These are phyloP conservation scores for Gandaritis pyraliata DNA, from an alignment of 2,888 invertebrate genomes.

Conservation along the genomic window DNA sequence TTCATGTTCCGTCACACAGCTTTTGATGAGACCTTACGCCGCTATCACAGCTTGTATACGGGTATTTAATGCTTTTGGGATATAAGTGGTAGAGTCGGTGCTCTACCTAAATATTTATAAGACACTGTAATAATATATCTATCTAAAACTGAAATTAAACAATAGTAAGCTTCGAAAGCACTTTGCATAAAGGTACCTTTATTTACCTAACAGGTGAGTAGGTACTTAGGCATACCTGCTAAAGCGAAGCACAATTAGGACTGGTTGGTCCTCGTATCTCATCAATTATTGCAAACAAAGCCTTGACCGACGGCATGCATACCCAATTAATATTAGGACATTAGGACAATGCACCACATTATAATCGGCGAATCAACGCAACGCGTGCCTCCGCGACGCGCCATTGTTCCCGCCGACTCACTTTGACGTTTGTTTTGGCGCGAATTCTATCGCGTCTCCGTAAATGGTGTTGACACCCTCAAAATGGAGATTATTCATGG, in stretches of 20 bases:
- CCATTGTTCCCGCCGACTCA: slow-evolving; percentile 65
- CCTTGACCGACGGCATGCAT: slow-evolving; percentile 44
- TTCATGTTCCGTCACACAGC: slow-evolving; percentile 17
- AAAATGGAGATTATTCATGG: slow-evolving; percentile 82
- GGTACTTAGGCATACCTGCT: slow-evolving; percentile 19
- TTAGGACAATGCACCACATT: slow-evolving; percentile 66
- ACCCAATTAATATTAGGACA: slow-evolving; percentile 69
- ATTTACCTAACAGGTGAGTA: no score
- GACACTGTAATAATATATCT: no score
- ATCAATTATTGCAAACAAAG: slow-evolving; percentile 45
- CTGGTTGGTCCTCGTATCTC: slow-evolving; percentile 35
- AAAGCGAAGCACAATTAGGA: slow-evolving; percentile 28
- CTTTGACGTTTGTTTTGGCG: slow-evolving; percentile 76
- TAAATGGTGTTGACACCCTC: slow-evolving; percentile 79
- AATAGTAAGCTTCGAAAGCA: no score
- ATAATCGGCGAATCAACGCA: slow-evolving; percentile 67
- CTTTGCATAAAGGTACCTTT: no score
- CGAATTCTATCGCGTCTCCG: slow-evolving; percentile 62
- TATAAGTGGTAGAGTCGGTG: background rate
- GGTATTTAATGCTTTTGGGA: background rate
- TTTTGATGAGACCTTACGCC: slow-evolving; percentile 7
- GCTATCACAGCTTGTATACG: slow-evolving; percentile 4
- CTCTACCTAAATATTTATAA: background rate
- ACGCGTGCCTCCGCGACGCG: slow-evolving; percentile 56
- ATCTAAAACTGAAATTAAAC: no score